phyloP scores from a whole-genome alignment of 1,140 invertebrate species.

The Pinna nobilis region DNA sequence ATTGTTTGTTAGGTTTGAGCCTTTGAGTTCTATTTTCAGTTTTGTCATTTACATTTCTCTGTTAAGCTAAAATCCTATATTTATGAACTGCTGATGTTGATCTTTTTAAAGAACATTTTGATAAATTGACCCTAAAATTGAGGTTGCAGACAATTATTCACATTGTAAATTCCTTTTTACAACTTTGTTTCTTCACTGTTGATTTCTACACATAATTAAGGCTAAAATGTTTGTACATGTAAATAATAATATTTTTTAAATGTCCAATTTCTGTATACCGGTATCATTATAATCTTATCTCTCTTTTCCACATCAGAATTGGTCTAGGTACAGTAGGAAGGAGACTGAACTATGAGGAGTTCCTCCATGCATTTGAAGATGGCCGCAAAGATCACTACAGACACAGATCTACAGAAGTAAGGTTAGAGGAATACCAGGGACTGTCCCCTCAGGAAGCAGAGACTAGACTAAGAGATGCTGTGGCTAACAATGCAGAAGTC shows the following conservation, averaged over 20 bases:
- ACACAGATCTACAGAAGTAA: slow-evolving; percentile 39
- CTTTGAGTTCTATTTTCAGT: no score
- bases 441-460: slow-evolving; percentile 62
- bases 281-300: not conserved
- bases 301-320: slow-evolving; percentile 55
- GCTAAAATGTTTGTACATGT: slow-evolving; percentile 3
- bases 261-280: not conserved
- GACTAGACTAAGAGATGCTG: slow-evolving; percentile 54
- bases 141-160: no score
- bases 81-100: no score
- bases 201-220: no score
- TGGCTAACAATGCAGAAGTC: slow-evolving; percentile 57
- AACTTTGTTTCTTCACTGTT: no score
- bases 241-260: not conserved
- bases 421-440: slow-evolving; percentile 54
- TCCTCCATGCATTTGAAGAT: slow-evolving; percentile 71
- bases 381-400: slow-evolving; percentile 67
- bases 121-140: no score
- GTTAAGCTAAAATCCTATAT: no score
- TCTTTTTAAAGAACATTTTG: no score
- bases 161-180: no score
- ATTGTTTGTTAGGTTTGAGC: no score
- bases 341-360: slow-evolving; percentile 66
- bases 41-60: no score
- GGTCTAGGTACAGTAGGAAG: slow-evolving; percentile 62